Evolutionary conservation across 2,797 vertebrate species (phyloP).

Genomic region (Arnoldichthys spilopterus): DNA sequence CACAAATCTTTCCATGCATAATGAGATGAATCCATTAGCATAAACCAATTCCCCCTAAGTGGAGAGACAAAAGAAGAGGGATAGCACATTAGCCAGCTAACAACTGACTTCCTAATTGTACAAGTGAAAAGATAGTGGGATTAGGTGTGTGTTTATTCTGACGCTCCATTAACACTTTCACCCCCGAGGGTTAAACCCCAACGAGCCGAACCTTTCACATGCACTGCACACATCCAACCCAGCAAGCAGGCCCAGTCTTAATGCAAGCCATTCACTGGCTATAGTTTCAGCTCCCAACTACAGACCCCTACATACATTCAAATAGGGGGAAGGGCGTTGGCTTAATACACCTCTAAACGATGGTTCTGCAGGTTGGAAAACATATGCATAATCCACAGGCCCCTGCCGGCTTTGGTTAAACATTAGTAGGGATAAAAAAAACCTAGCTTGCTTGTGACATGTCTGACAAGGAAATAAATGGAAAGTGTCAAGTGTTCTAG

Average conservation of each 20-base stretch:
- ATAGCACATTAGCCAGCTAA: conserved; percentile 53
- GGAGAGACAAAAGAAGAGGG: conserved; percentile 43
- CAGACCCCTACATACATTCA: conserved; percentile 2
- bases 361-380: not conserved
- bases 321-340: conserved; percentile 19
- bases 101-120: conserved; percentile 60
- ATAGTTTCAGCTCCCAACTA: conserved; percentile 15
- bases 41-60: conserved; percentile 54
- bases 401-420: not conserved
- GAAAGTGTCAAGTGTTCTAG: no score
- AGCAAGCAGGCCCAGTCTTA: conserved; percentile 22
- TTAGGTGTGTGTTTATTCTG: conserved; percentile 61
- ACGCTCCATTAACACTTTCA: conserved; percentile 57
- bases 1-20: conserved; percentile 57
- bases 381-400: conserved; percentile 5
- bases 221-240: conserved; percentile 28
- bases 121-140: conserved; percentile 57
- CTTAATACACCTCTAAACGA: not conserved
- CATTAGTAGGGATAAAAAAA: no score
- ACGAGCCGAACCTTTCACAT: conserved; percentile 56
- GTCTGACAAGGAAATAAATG: no score
- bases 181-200: conserved; percentile 42
- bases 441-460: not conserved
- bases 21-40: conserved; percentile 59
- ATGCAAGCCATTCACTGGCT: conserved; percentile 9